Percentiles rank a stretch among this genome's conserved stretches.
Conservation (phyloP, 2,113 vertebrate species). For the Grammomys surdaster region DNA sequence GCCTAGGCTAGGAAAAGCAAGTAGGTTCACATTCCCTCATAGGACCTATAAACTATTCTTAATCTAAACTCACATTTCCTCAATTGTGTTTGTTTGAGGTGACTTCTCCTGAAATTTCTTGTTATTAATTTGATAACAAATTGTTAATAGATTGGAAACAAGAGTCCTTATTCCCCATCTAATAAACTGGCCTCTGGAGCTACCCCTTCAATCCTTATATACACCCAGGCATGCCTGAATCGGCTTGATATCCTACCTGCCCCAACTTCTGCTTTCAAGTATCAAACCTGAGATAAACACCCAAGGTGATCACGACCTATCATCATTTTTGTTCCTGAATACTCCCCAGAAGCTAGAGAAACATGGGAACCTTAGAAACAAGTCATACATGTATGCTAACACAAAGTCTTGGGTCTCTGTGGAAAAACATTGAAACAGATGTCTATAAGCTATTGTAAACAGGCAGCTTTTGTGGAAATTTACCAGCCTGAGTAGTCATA, state of each 20-base stretch:
- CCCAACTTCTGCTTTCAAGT: not conserved
- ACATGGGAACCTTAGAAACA: not conserved
- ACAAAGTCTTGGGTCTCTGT: no score
- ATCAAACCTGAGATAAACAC: conserved; percentile 6
- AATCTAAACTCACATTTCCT: not conserved
- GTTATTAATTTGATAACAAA: conserved; percentile 10
- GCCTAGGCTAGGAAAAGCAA: not conserved
- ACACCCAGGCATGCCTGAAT: not conserved
- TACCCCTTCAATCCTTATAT: no score
- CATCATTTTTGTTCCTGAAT: not conserved
- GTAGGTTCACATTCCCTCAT: not conserved
- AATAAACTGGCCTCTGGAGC: not conserved
- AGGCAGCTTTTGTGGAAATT: no score
- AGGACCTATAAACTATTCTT: conserved; percentile 20
- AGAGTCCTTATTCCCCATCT: not conserved
- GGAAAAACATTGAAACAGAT: no score
- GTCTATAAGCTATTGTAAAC: no score
- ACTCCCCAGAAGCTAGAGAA: not conserved
- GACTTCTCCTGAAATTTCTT: not conserved
- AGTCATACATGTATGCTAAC: no score
- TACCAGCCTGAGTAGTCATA: no score
- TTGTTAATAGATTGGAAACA: not conserved
- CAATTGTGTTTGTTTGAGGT: not conserved
- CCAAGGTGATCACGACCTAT: not conserved
- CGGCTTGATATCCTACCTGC: not conserved